These are phyloP conservation scores for Unio pictorum DNA, from an alignment of 2,888 invertebrate species.

Conservation along the genomic window DNA sequence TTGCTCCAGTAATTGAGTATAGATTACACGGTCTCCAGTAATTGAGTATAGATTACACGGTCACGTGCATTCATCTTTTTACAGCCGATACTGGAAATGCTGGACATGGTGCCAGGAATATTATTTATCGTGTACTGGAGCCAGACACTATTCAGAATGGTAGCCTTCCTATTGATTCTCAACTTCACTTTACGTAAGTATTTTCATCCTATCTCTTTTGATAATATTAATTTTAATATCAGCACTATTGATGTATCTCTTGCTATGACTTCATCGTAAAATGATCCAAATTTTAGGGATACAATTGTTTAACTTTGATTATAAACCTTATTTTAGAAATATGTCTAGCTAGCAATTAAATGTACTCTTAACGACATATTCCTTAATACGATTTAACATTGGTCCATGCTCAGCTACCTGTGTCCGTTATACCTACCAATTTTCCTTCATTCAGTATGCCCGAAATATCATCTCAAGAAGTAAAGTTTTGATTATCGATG, in stretches of 20 bases:
- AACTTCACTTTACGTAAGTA: constrained; percentile 25
- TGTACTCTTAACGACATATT: not conserved
- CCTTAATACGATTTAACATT: not conserved
- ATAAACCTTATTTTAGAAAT: no score
- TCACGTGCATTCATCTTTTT: no score
- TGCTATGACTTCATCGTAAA: not conserved
- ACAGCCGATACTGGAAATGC: constrained; percentile 35
- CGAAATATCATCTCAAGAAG: not conserved
- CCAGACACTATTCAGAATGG: constrained; percentile 14
- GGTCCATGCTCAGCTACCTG: no score
- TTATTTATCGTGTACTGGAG: constrained; percentile 34
- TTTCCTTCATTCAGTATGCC: not conserved
- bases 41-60: no score
- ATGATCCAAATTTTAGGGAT: not conserved
- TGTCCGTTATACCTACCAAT: no score
- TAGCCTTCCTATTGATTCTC: constrained; percentile 13
- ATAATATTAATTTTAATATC: no score
- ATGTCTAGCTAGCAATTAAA: no score
- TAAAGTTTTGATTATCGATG: no score
- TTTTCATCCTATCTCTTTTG: no score
- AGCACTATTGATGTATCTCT: not conserved
- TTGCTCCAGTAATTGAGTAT: no score
- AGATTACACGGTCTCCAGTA: no score
- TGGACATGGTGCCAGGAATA: constrained; percentile 30
- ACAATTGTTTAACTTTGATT: not conserved